A percentile compares a stretch with the other conserved stretches of the same genome.
phyloP scores from a whole-genome alignment of 1,140 invertebrate species.

The Drosophila willistoni region DNA sequence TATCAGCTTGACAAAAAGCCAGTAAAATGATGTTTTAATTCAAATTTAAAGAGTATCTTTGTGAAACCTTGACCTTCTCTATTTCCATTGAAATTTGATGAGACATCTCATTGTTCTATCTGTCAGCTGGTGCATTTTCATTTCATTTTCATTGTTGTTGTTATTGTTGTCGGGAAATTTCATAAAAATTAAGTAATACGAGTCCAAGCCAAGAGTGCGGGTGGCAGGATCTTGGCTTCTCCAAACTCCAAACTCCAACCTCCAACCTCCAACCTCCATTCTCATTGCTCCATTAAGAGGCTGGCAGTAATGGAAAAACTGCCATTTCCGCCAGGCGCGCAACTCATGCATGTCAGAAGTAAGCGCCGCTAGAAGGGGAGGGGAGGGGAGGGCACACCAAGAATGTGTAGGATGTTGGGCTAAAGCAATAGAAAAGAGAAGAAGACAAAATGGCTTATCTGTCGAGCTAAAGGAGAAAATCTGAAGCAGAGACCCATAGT shows the following conservation, averaged over 20 bases:
- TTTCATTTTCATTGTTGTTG: slow-evolving; percentile 16
- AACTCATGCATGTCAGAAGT: slow-evolving; percentile 54
- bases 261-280: too few relatives aligned
- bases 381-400: background rate
- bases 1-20: slow-evolving; percentile 1
- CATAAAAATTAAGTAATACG: slow-evolving; percentile 79
- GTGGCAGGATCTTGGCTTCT: background rate
- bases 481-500: slow-evolving; percentile 19
- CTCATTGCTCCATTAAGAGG: slow-evolving; percentile 19
- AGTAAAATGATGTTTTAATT: slow-evolving; percentile 1
- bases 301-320: slow-evolving; percentile 73
- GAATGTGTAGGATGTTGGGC: slow-evolving; percentile 2
- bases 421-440: background rate
- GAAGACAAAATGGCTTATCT: slow-evolving; percentile 37
- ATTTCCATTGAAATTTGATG: background rate
- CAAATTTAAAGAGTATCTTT: slow-evolving; percentile 19
- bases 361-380: background rate
- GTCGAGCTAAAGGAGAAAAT: slow-evolving; percentile 38
- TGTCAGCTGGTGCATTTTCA: slow-evolving; percentile 32
- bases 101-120: background rate
- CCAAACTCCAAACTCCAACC: background rate
- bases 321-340: slow-evolving; percentile 69
- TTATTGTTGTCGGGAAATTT: slow-evolving; percentile 56
- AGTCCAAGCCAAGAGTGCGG: slow-evolving; percentile 5
- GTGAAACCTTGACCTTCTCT: too few relatives aligned